Percentiles rank a stretch among this genome's conserved stretches.
phyloP scores from a whole-genome alignment of 2,888 invertebrate genomes.

The Megalurothrips usitatus region DNA sequence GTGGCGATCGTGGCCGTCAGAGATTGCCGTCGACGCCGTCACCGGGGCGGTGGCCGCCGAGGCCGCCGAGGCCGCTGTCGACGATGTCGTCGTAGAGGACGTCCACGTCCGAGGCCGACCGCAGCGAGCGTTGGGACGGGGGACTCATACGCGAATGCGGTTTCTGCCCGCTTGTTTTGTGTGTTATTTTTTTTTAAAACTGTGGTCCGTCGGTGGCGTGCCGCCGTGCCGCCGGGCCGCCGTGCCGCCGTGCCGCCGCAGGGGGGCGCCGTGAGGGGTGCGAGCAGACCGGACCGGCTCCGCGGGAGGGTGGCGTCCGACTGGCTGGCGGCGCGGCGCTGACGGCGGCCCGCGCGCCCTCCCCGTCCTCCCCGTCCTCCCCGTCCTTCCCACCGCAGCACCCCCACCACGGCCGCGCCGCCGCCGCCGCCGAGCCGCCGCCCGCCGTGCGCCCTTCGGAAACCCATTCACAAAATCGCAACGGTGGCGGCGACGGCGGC shows the following conservation, averaged over 20 bases:
- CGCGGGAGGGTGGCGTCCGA: constrained; percentile 10
- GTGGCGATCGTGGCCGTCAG: no score
- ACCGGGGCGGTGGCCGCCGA: no score
- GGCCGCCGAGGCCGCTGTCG: neutral
- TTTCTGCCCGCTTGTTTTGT: no score
- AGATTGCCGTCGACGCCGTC: no score
- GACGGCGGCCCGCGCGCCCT: no score
- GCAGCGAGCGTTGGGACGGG: no score
- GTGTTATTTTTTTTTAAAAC: no score
- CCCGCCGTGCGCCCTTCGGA: neutral
- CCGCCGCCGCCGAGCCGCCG: neutral
- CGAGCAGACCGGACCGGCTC: neutral
- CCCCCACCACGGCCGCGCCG: neutral
- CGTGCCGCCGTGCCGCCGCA: neutral
- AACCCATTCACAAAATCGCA: neutral
- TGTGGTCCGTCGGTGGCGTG: neutral
- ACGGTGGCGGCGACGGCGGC: neutral
- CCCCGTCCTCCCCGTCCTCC: neutral
- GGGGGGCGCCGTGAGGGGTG: neutral
- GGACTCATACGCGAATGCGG: no score
- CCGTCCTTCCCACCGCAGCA: neutral
- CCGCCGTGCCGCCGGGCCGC: neutral
- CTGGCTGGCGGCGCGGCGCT: neutral
- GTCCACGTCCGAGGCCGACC: no score
- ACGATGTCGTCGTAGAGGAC: neutral